Evolutionary conservation across 2,888 invertebrate species (phyloP).

Genomic region (Drosophila mayaguana): DNA sequence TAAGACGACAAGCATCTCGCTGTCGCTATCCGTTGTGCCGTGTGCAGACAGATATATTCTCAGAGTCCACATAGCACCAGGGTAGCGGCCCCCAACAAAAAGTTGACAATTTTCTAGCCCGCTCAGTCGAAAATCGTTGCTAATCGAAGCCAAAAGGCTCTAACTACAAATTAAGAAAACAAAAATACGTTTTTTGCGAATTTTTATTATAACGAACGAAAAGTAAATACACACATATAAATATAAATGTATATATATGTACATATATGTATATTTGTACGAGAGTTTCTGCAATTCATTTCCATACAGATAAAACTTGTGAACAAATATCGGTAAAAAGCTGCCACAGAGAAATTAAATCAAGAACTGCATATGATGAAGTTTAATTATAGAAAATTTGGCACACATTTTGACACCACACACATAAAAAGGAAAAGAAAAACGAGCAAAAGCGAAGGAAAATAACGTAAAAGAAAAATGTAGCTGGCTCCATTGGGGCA

Average conservation of each 20-base stretch:
- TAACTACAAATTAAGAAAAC: conserved; percentile 70
- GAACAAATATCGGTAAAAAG: conserved; percentile 59
- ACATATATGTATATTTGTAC: conserved; percentile 1
- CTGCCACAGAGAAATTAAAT: conserved; percentile 23
- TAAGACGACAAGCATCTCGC: conserved; percentile 53
- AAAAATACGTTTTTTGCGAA: conserved; percentile 47
- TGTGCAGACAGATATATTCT: conserved; percentile 67
- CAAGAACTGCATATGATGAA: conserved; percentile 55
- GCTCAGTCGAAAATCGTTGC: conserved; percentile 81
- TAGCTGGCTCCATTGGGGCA: conserved; percentile 61
- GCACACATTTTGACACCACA: conserved; percentile 61
- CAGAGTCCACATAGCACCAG: conserved; percentile 38
- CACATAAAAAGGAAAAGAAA: conserved; percentile 1
- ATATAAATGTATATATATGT: conserved; percentile 9
- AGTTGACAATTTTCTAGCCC: conserved; percentile 70
- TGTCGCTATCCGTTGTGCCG: conserved; percentile 65
- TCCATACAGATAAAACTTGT: conserved; percentile 33
- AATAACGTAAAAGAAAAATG: conserved; percentile 33
- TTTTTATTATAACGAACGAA: conserved; percentile 79
- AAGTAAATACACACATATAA: conserved; percentile 60
- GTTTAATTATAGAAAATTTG: conserved; percentile 75
- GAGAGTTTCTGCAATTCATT: conserved; percentile 3
- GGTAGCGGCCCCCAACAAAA: conserved; percentile 46
- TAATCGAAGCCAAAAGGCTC: conserved; percentile 79
- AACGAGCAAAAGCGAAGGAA: conserved; percentile 17